A percentile compares a stretch with the other conserved stretches of the same genome.
Conservation (phyloP, 2,797 vertebrate species). For the Parauchenoglanis ngamensis region DNA sequence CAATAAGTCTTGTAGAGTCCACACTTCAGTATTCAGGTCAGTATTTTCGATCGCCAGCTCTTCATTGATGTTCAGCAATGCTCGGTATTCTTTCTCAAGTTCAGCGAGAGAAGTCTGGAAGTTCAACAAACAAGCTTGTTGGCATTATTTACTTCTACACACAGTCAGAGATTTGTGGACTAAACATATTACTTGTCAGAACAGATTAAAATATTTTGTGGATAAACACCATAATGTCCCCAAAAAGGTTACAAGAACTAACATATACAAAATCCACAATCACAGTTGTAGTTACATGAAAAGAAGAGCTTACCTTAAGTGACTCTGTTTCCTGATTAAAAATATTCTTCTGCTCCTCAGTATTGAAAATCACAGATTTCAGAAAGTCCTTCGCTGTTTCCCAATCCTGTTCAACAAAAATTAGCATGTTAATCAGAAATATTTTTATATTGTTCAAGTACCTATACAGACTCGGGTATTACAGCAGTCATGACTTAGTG, state of each 20-base stretch:
- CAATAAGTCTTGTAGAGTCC: background rate
- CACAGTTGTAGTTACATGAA: background rate
- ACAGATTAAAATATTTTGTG: too few relatives aligned
- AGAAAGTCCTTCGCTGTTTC: too few relatives aligned
- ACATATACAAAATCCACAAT: background rate
- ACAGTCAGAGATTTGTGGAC: background rate
- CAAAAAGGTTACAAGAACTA: too few relatives aligned
- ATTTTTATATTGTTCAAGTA: background rate
- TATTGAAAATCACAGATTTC: too few relatives aligned
- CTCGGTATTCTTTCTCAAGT: background rate
- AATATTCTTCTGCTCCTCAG: too few relatives aligned
- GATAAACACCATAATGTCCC: too few relatives aligned
- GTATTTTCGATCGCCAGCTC: background rate
- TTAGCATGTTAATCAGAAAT: background rate
- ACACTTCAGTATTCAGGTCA: background rate
- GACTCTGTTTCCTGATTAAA: background rate
- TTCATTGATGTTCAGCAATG: background rate
- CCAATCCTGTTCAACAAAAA: background rate
- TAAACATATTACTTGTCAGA: background rate
- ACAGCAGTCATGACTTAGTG: too few relatives aligned
- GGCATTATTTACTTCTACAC: background rate
- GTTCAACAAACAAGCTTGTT: background rate
- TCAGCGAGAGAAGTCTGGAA: background rate
- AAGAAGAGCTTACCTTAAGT: background rate
- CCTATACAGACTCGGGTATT: too few relatives aligned